phyloP scores from a whole-genome alignment of 2,113 vertebrate species.

The Syngnathoides biaculeatus region DNA sequence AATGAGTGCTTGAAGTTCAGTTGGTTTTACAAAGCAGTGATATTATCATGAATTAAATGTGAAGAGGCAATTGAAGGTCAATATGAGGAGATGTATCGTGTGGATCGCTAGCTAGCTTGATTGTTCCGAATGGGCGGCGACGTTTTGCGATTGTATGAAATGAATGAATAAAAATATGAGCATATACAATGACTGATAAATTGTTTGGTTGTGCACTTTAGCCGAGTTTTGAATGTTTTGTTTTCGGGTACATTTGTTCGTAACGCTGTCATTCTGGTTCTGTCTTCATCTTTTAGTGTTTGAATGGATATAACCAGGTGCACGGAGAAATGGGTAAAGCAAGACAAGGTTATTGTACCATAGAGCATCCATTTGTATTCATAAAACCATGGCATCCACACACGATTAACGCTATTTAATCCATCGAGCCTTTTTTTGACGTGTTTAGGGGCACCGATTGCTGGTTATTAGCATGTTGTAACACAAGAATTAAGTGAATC shows the following conservation, averaged over 20 bases:
- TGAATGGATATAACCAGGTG: conserved; percentile 80
- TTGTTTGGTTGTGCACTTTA: neutral
- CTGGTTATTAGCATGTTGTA: conserved; percentile 11
- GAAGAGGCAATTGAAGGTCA: neutral
- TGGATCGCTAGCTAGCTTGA: neutral
- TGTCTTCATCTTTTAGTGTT: conserved; percentile 74
- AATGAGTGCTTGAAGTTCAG: neutral
- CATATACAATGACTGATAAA: neutral
- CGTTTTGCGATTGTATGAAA: neutral
- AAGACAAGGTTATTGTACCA: conserved; percentile 69
- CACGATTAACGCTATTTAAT: conserved; percentile 34
- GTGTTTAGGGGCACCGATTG: neutral
- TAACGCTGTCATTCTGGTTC: conserved; percentile 67
- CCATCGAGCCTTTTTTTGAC: conserved; percentile 12
- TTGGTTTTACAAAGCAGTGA: neutral
- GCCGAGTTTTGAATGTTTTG: neutral
- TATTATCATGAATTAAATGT: neutral
- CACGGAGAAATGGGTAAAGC: conserved; percentile 79
- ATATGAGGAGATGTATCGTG: neutral
- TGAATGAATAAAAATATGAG: neutral
- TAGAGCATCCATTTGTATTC: conserved; percentile 58
- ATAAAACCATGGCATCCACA: conserved; percentile 56
- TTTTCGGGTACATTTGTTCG: conserved; percentile 31
- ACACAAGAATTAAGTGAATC: neutral
- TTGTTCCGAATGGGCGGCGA: neutral